These are phyloP conservation scores for Yponomeuta evonymella DNA, from an alignment of 2,888 invertebrate genomes.

Conservation along the genomic window DNA sequence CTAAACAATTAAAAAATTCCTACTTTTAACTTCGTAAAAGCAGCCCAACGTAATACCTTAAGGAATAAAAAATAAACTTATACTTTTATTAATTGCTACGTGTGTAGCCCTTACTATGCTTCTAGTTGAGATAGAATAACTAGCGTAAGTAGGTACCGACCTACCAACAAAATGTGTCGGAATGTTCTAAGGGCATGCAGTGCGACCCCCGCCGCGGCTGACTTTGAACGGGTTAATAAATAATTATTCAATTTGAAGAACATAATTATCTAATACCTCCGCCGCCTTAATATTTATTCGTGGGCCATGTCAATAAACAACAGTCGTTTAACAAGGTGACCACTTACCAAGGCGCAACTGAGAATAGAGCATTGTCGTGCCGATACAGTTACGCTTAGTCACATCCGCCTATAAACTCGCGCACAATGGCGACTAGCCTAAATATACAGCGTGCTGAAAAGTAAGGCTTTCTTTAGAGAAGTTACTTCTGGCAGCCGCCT, in stretches of 20 bases:
- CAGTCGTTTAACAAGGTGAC: constrained; percentile 12
- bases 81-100: no score
- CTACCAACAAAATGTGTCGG: constrained; percentile 39
- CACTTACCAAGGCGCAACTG: constrained; percentile 31
- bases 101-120: no score
- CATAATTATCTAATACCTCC: constrained; percentile 13
- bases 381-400: constrained; percentile 50
- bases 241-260: constrained; percentile 16
- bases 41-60: no score
- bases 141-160: constrained; percentile 26
- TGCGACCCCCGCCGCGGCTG: constrained; percentile 33
- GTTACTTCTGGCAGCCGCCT: background rate
- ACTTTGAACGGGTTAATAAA: constrained; percentile 46
- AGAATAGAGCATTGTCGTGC: constrained; percentile 50
- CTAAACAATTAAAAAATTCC: no score
- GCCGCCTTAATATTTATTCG: constrained; percentile 9
- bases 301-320: constrained; percentile 14
- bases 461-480: constrained; percentile 37
- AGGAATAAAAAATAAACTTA: no score
- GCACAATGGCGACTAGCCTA: constrained; percentile 40
- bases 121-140: background rate
- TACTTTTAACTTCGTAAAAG: no score
- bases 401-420: constrained; percentile 48
- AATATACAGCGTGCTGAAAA: constrained; percentile 39
- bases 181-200: constrained; percentile 45